Base-by-base conservation (phyloP, 2,888 invertebrate genomes). In the Latheticus oryzae region DNA sequence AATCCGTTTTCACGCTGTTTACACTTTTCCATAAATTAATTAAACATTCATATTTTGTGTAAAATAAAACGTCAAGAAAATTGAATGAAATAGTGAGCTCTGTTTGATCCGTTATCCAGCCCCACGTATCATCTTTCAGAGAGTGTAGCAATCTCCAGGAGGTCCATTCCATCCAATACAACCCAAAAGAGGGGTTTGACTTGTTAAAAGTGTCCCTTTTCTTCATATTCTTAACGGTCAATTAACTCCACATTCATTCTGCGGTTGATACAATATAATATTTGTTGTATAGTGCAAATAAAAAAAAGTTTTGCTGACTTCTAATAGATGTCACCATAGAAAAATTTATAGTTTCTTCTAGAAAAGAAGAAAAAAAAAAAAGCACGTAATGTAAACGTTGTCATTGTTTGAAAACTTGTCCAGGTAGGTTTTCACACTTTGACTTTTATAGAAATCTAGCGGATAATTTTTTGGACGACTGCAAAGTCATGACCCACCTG, bases 191-290 rank as follows among this genome's bases (percentile, higher is more conserved):
- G 62, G 63, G 62, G 58, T 51, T 61, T 58, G 66, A 59, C 68
- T 69, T 63, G 68, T 67, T 61, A 61, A 63, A 53, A 59, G 57
- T 58, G 53, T 48, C 60, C 56, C 60, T 55, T 51, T 52, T 58
- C 40, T 50, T 53, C 58, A 51, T 60, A 61, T 67, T 68, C 69
- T 71, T 67, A 72, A 73, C 72, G 73, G 72, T 69, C 74, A 74
- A 74, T 74, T 74, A 74, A 74, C 67, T 69, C 63, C 67, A 70
- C 67, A 74, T 74, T 74, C 74, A 73, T 69, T 63, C 67, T 72
- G 71, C 57, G 72, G 70, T 68, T 69, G 65, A 60, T 68, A 72
- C 72, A 71, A 72, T 70, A 66, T 69, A n/a, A n/a, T n/a, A 72
- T 70, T 70, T 72, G 70, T 71, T 68, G 61, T n/a, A n/a, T n/a